A percentile compares a stretch with the other conserved stretches of the same genome.
These are phyloP conservation scores for Chloebia gouldiae DNA, from an alignment of 2,113 vertebrate species.

Conservation along the genomic window DNA sequence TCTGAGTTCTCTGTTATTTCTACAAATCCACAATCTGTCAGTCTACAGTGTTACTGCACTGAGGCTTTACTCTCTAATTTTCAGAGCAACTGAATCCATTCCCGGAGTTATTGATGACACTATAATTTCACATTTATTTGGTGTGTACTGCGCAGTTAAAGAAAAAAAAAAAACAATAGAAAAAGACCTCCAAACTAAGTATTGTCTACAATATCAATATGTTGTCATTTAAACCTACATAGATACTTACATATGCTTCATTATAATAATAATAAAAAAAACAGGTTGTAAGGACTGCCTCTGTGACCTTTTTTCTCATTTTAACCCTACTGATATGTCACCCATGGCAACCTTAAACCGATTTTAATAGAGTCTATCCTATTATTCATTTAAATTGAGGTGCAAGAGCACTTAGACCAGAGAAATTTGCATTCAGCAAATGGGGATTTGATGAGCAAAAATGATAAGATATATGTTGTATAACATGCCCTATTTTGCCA, in stretches of 20 bases:
- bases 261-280: conserved; percentile 79
- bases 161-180: background rate
- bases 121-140: conserved; percentile 75
- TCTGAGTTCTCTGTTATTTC: conserved; percentile 74
- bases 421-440: conserved; percentile 89
- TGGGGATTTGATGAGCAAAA: conserved; percentile 90
- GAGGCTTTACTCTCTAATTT: conserved; percentile 74
- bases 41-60: conserved; percentile 61
- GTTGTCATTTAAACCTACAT: conserved; percentile 72
- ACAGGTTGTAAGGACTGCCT: conserved; percentile 82
- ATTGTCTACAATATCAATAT: conserved; percentile 75
- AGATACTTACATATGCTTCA: conserved; percentile 75
- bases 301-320: conserved; percentile 84
- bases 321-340: conserved; percentile 88
- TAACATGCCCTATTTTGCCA: conserved; percentile 87
- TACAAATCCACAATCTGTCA: conserved; percentile 77
- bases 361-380: conserved; percentile 88
- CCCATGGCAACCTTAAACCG: conserved; percentile 87
- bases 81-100: conserved; percentile 71
- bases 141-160: conserved; percentile 3
- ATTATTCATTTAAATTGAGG: conserved; percentile 91
- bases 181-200: conserved; percentile 64
- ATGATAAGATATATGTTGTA: conserved; percentile 91
- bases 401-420: conserved; percentile 88
- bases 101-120: conserved; percentile 70